Conservation (phyloP, 2,113 vertebrate species). For the Donacobius atricapilla region DNA sequence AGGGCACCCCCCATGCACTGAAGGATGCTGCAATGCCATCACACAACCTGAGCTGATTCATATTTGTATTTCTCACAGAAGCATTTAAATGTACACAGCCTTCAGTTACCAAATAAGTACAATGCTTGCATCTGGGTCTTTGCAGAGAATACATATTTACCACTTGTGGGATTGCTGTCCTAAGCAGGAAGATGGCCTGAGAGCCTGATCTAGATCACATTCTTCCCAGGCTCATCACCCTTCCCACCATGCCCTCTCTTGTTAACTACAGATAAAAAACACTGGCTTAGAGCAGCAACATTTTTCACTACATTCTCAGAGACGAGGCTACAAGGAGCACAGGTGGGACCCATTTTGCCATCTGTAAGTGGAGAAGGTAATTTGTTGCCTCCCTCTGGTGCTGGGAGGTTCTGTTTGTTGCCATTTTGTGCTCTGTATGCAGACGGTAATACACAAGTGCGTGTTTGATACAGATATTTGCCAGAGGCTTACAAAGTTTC, state of each 20-base stretch:
- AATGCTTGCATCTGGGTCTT: not conserved
- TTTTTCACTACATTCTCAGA: not conserved
- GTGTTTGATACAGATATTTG: conserved; percentile 41
- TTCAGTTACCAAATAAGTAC: not conserved
- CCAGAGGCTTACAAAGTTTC: conserved; percentile 56
- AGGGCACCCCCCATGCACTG: not conserved
- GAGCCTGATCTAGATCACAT: not conserved
- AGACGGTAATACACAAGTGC: not conserved
- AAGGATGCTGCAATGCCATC: not conserved
- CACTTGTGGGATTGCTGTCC: not conserved
- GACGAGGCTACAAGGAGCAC: not conserved
- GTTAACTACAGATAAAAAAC: not conserved
- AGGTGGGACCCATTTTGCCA: conserved; percentile 10
- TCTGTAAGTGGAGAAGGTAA: conserved; percentile 23
- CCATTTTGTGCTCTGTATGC: conserved; percentile 16
- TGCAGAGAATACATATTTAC: not conserved
- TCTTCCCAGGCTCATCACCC: not conserved
- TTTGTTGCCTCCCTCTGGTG: not conserved
- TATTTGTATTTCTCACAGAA: not conserved
- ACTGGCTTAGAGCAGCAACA: not conserved
- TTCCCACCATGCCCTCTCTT: not conserved
- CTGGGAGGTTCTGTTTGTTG: not conserved
- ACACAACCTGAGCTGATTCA: not conserved
- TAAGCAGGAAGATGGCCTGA: not conserved
- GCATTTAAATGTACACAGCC: not conserved